Base-by-base conservation (phyloP, 2,797 vertebrate genomes). In the Megaceryle alcyon region DNA sequence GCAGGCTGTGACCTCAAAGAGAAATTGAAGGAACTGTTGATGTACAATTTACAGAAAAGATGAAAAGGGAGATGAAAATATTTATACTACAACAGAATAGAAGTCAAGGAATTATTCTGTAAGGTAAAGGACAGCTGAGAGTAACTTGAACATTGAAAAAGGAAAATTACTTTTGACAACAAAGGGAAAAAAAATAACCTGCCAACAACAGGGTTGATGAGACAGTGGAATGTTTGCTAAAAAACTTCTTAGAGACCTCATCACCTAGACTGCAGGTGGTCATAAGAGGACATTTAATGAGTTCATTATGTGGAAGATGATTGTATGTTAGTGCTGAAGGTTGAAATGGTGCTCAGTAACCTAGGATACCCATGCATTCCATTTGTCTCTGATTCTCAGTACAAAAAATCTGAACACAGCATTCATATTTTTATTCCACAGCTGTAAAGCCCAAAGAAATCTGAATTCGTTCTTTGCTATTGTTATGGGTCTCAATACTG, bases 381-480 rank as follows among this genome's bases (percentile, higher is more conserved):
- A 72, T 86, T 91, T 88, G 51, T 90, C 48, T 49, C 63, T 64
- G 65, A 84, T 92, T 90, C 49, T 21, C 13, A 64, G 64, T 71
- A 90, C 61, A 91, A 85, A 87, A 77, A 79, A 57, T 97, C 81
- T 88, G 39, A 94, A 41, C 72, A 70, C 46, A 61, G 17, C 5
- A 7, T 88, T 77, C 82, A 6, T 92, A 80, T 94, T 96, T 96
- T 96, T 92, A 59, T 97, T 93, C 86, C 61, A 13, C 54, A 99
- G 99, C 94, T 99, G 99, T 97, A 99, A 99, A 98, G 99, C 99
- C 96, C 99, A 99, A 96, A 98, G 98, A 97, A 99, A 99, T 97
- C 97, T 99, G 97, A 99, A 99, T 98, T 99, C 99, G 35, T 99
- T 99, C 97, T 99, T 99, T 90, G 99, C 99, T 80, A 99, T 99